These are phyloP conservation scores for Huso huso DNA, from an alignment of 2,797 vertebrate genomes.

Conservation along the genomic window DNA sequence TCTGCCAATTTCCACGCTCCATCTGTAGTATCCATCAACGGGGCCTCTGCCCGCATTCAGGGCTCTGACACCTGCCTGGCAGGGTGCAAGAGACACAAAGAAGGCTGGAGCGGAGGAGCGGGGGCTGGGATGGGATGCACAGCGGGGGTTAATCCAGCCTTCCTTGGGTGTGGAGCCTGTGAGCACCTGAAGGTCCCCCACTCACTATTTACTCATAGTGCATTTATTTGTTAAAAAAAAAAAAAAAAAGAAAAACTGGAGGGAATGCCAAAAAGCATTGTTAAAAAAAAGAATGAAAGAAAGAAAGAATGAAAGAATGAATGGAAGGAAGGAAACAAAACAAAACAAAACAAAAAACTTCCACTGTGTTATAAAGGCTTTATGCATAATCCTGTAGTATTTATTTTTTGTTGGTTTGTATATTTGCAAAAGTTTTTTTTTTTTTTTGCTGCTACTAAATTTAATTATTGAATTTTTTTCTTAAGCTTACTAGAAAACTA, in stretches of 20 bases:
- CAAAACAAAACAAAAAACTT: no score
- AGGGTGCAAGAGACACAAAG: conserved; percentile 76
- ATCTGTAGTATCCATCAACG: conserved; percentile 98
- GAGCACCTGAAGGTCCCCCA: conserved; percentile 72
- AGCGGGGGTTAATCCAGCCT: conserved; percentile 79
- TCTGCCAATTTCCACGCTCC: conserved; percentile 96
- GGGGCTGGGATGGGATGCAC: conserved; percentile 58
- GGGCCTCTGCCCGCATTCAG: conserved; percentile 80
- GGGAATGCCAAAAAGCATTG: not conserved
- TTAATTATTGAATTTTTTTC: no score
- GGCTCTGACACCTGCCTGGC: conserved; percentile 93
- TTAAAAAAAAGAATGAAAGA: not conserved
- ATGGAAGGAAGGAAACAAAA: not conserved
- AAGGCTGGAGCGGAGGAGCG: conserved; percentile 58
- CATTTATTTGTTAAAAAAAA: no score
- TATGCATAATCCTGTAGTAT: no score
- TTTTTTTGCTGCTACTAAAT: no score
- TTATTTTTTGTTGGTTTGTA: no score
- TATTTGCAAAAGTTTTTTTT: no score
- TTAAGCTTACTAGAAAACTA: no score
- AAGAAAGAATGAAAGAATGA: not conserved
- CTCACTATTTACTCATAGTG: conserved; percentile 22
- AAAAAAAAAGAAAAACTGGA: not conserved
- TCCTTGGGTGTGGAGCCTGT: conserved; percentile 68
- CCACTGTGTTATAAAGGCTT: no score